Conservation (phyloP, 2,888 invertebrate species). For the Copidosoma aretas region DNA sequence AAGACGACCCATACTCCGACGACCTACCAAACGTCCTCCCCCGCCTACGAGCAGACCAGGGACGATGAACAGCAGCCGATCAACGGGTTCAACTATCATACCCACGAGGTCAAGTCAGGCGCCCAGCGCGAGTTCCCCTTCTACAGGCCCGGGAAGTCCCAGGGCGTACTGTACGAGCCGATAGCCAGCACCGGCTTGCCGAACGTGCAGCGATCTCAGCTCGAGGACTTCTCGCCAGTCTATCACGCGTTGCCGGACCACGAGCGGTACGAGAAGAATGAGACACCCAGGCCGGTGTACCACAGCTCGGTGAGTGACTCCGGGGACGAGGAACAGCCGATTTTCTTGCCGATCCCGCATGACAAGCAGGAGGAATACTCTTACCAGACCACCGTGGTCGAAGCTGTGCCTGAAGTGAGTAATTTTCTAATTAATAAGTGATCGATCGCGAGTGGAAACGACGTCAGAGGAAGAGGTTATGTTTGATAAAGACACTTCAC, state of each 20-base stretch:
- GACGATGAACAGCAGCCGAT: constrained; percentile 50
- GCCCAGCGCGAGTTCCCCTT: constrained; percentile 49
- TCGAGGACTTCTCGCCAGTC: constrained; percentile 46
- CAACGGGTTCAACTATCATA: constrained; percentile 56
- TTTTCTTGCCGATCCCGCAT: constrained; percentile 47
- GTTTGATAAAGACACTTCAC: no score
- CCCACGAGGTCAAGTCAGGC: constrained; percentile 42
- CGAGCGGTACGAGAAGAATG: constrained; percentile 40
- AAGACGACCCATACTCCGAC: constrained; percentile 26
- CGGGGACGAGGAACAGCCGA: constrained; percentile 33
- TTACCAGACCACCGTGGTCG: constrained; percentile 42
- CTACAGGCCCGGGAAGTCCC: constrained; percentile 47
- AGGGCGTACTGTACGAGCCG: constrained; percentile 44
- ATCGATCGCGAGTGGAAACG: no score
- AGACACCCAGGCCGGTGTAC: constrained; percentile 37
- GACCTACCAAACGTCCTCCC: constrained; percentile 7
- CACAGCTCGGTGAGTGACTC: not conserved
- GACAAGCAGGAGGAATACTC: constrained; percentile 48
- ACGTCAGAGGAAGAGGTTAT: no score
- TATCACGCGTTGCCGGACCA: constrained; percentile 43
- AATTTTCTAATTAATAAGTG: not conserved
- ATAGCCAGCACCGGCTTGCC: constrained; percentile 45
- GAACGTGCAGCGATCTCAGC: constrained; percentile 40
- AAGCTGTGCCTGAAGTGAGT: constrained; percentile 42
- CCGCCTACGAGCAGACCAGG: constrained; percentile 34